Conservation (phyloP, 2,797 vertebrate genomes). For the Oreonectes daqikongensis region DNA sequence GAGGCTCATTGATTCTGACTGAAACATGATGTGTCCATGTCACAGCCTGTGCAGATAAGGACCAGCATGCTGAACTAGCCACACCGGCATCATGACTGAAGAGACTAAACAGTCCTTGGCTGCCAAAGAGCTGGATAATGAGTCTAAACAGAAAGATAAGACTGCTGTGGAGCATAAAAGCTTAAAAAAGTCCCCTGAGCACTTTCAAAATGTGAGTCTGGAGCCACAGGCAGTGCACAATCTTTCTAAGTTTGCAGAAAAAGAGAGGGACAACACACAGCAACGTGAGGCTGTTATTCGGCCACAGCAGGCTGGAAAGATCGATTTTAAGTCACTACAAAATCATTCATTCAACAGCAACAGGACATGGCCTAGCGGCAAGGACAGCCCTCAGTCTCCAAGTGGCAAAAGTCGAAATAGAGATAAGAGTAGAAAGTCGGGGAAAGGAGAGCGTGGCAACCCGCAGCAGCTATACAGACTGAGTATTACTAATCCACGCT, state of each 20-base stretch:
- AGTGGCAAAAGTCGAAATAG: slow-evolving; percentile 79
- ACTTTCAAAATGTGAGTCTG: slow-evolving; percentile 71
- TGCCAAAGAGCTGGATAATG: slow-evolving; percentile 76
- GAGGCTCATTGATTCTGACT: slow-evolving; percentile 69
- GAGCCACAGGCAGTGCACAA: slow-evolving; percentile 70
- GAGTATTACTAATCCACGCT: slow-evolving; percentile 80
- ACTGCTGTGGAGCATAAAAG: slow-evolving; percentile 76
- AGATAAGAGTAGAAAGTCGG: slow-evolving; percentile 78
- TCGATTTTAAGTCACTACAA: slow-evolving; percentile 86
- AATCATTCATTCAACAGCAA: slow-evolving; percentile 78
- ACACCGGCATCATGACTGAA: slow-evolving; percentile 86
- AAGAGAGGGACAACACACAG: slow-evolving; percentile 81
- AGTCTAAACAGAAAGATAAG: slow-evolving; percentile 81
- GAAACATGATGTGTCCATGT: slow-evolving; percentile 77
- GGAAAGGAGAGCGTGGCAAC: slow-evolving; percentile 81
- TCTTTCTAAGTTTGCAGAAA: slow-evolving; percentile 69
- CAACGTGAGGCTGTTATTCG: slow-evolving; percentile 90
- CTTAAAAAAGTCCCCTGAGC: slow-evolving; percentile 76
- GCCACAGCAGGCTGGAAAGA: slow-evolving; percentile 85
- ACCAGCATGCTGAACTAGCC: slow-evolving; percentile 73
- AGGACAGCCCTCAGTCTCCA: slow-evolving; percentile 81
- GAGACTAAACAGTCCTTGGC: slow-evolving; percentile 85
- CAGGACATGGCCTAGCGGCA: slow-evolving; percentile 79
- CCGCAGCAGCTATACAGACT: slow-evolving; percentile 89
- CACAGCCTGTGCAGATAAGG: slow-evolving; percentile 76